Evolutionary conservation across 1,140 invertebrate species (phyloP).

Genomic region (Apis cerana): DNA sequence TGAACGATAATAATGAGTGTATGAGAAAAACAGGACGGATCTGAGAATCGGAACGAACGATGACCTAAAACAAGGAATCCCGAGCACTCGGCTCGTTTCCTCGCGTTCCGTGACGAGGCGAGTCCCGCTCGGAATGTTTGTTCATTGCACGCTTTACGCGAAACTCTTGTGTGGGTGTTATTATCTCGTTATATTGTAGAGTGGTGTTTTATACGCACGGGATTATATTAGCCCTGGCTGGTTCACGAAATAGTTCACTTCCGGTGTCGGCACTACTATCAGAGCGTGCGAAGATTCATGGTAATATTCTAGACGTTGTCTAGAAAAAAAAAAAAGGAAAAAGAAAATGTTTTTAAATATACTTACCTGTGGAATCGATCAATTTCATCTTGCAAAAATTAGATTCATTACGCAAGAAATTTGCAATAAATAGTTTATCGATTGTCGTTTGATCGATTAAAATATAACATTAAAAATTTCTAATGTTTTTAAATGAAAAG

Average conservation of each 20-base stretch:
- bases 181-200: slow-evolving; percentile 39
- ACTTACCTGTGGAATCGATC: not conserved
- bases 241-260: slow-evolving; percentile 61
- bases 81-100: slow-evolving; percentile 21
- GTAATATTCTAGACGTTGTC: slow-evolving; percentile 51
- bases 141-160: slow-evolving; percentile 35
- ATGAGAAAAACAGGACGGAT: slow-evolving; percentile 44
- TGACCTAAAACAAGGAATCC: slow-evolving; percentile 51
- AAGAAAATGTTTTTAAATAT: not conserved
- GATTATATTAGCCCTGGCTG: slow-evolving; percentile 27
- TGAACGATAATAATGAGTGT: slow-evolving; percentile 19
- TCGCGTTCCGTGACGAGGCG: slow-evolving; percentile 23
- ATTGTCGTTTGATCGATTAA: not conserved
- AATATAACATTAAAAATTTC: not conserved
- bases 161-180: slow-evolving; percentile 29
- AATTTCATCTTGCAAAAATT: not conserved
- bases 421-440: not conserved
- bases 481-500: no score
- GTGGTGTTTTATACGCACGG: slow-evolving; percentile 36
- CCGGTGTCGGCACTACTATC: slow-evolving; percentile 48
- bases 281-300: slow-evolving; percentile 64
- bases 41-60: slow-evolving; percentile 49
- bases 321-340: not conserved
- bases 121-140: slow-evolving; percentile 25
- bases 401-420: not conserved